These are phyloP conservation scores for Macropodus opercularis DNA, from an alignment of 2,797 vertebrate species.

Conservation along the genomic window DNA sequence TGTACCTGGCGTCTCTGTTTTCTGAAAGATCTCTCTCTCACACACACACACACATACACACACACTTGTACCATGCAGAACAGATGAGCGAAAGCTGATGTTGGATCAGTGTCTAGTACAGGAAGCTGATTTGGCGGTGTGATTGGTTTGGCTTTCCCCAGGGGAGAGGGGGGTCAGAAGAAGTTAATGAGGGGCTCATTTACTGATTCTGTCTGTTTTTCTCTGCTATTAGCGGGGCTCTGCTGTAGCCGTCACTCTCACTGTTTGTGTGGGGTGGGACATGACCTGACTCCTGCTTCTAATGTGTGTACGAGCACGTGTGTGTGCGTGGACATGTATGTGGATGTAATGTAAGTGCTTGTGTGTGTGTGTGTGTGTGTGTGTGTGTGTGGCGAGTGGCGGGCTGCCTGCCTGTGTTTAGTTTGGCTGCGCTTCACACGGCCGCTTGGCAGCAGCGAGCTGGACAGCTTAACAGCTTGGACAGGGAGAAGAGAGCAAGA, in stretches of 20 bases:
- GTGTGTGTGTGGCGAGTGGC: conserved; percentile 77
- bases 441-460: conserved; percentile 89
- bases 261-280: conserved; percentile 67
- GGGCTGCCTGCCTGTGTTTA: conserved; percentile 93
- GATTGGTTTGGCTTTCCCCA: conserved; percentile 84
- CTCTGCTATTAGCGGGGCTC: conserved; percentile 71
- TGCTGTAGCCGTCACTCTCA: conserved; percentile 58
- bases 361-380: conserved; percentile 32
- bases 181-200: conserved; percentile 82
- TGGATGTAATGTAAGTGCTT: conserved; percentile 12
- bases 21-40: conserved; percentile 3
- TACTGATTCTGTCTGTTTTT: conserved; percentile 80
- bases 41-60: conserved; percentile 27
- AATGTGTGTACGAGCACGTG: conserved; percentile 10
- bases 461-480: conserved; percentile 89
- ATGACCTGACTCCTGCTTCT: conserved; percentile 65
- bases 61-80: conserved; percentile 38
- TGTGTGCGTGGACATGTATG: not conserved
- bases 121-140: conserved; percentile 86
- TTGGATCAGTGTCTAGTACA: conserved; percentile 71
- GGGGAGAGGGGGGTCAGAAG: conserved; percentile 73
- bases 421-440: conserved; percentile 93
- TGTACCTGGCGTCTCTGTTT: conserved; percentile 21
- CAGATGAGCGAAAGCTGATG: conserved; percentile 73
- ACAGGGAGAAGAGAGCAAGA: conserved; percentile 83